Conservation (phyloP, 2,888 invertebrate genomes). For the Acanthopleura granulata region DNA sequence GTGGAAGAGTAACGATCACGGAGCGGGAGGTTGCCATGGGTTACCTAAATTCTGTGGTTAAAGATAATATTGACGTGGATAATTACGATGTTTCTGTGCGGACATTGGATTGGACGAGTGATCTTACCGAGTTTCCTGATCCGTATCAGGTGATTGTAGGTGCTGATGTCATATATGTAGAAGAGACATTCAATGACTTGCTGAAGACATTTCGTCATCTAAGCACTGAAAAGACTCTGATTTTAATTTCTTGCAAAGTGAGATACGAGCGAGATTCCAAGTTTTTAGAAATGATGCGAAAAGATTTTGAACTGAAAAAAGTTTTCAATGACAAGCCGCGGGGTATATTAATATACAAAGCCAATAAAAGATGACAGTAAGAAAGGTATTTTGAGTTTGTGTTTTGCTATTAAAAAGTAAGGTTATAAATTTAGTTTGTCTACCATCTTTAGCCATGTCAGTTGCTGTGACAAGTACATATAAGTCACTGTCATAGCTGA, state of each 20-base stretch:
- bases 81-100: conserved; percentile 31
- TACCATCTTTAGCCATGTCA: no score
- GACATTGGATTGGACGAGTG: conserved; percentile 61
- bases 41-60: conserved; percentile 44
- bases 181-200: conserved; percentile 63
- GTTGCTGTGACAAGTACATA: no score
- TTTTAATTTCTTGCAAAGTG: conserved; percentile 61
- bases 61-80: conserved; percentile 37
- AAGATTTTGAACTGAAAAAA: conserved; percentile 45
- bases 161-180: conserved; percentile 68
- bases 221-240: conserved; percentile 37
- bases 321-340: conserved; percentile 47
- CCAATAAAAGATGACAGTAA: conserved; percentile 21
- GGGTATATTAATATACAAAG: conserved; percentile 56
- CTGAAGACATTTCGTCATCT: conserved; percentile 49
- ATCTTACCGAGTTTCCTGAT: conserved; percentile 32
- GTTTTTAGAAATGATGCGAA: conserved; percentile 52
- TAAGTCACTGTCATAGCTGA: no score
- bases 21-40: conserved; percentile 52
- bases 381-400: neutral
- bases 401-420: no score
- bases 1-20: conserved; percentile 56
- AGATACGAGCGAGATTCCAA: conserved; percentile 60
- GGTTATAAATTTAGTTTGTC: no score
- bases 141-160: conserved; percentile 64